phyloP scores from a whole-genome alignment of 35 echinoderm and acorn worm species.

The Diadema setosum region DNA sequence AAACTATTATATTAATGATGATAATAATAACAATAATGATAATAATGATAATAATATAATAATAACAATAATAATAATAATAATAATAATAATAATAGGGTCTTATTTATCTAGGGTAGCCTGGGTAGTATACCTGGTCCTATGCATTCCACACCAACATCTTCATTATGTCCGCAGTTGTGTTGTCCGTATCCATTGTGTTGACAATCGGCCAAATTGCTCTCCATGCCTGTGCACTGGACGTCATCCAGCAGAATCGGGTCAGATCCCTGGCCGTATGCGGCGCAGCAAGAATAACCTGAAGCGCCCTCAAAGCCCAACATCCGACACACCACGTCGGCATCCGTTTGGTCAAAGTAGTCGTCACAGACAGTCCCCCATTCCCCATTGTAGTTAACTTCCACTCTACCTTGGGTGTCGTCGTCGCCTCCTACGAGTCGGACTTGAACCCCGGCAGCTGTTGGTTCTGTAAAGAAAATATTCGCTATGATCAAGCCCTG shows the following conservation, averaged over 20 bases:
- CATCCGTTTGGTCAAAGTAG: conserved; percentile 26
- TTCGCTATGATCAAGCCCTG: too few species aligned
- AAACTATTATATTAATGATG: too few species aligned
- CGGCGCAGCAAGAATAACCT: not conserved
- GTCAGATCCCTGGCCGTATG: not conserved
- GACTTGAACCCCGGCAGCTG: too few species aligned
- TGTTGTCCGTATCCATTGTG: not conserved
- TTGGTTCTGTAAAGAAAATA: too few species aligned
- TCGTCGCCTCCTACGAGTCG: conserved; percentile 18
- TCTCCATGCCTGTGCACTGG: not conserved
- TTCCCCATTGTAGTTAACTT: conserved; percentile 12
- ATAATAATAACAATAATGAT: too few species aligned
- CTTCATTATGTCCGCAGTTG: conserved; percentile 33
- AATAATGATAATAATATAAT: too few species aligned
- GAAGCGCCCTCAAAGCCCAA: conserved; percentile 33
- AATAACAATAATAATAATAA: too few species aligned
- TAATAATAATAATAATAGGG: too few species aligned
- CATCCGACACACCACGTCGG: conserved; percentile 40
- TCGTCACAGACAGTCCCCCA: conserved; percentile 74
- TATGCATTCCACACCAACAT: not conserved
- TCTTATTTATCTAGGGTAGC: too few species aligned
- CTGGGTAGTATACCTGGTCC: too few species aligned
- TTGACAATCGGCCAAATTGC: not conserved
- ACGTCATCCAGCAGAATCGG: conserved; percentile 7
- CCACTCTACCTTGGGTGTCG: conserved; percentile 37